Evolutionary conservation across 2,797 vertebrate species (phyloP).

Genomic region (Enteromius mattozi): DNA sequence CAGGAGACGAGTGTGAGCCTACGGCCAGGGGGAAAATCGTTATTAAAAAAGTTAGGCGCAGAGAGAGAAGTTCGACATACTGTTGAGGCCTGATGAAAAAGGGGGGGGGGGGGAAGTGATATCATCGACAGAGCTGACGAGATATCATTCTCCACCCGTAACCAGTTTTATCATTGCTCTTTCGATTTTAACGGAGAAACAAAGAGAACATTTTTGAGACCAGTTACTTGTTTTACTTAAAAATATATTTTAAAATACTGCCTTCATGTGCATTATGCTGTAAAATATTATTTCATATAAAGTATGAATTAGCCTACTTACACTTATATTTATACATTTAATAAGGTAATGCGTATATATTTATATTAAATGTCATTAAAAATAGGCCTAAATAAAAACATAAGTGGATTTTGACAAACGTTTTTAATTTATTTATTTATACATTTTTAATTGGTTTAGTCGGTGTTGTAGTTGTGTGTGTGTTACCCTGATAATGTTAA

Average conservation of each 20-base stretch:
- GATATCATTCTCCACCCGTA: slow-evolving; percentile 58
- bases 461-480: background rate
- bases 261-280: background rate
- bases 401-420: background rate
- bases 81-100: slow-evolving; percentile 79
- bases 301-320: background rate
- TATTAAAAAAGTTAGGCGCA: slow-evolving; percentile 98
- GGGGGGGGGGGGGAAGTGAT: slow-evolving; percentile 64
- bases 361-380: background rate
- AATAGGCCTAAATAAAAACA: background rate
- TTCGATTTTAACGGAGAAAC: slow-evolving; percentile 1
- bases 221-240: background rate
- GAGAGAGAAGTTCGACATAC: slow-evolving; percentile 82
- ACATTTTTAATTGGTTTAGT: background rate
- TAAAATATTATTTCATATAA: background rate
- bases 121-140: slow-evolving; percentile 70
- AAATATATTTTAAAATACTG: no score
- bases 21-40: slow-evolving; percentile 88
- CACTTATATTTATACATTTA: background rate
- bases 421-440: background rate
- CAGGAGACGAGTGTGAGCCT: slow-evolving; percentile 92
- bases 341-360: no score
- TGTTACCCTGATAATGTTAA: background rate
- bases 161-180: slow-evolving; percentile 35
- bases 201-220: background rate